Percentiles rank a stretch among this genome's conserved stretches.
Conservation (phyloP, 2,113 vertebrate species). For the Phrynosoma platyrhinos region DNA sequence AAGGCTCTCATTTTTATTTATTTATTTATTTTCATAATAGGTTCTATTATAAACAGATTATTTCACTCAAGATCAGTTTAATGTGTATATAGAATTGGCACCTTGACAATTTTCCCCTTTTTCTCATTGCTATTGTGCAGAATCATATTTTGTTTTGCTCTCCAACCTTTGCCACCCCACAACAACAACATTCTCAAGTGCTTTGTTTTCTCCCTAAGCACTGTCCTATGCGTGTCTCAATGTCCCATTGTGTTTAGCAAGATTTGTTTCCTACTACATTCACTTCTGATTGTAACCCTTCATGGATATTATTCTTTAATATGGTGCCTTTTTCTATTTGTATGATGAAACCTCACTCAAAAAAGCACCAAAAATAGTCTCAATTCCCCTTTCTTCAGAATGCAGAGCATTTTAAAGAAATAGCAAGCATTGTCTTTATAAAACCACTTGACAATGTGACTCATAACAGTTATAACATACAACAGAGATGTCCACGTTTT, state of each 20-base stretch:
- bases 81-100: constrained; percentile 22
- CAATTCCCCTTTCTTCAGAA: background rate
- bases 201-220: background rate
- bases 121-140: constrained; percentile 41
- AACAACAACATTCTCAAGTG: background rate
- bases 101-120: constrained; percentile 39
- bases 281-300: constrained; percentile 37
- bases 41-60: constrained; percentile 42
- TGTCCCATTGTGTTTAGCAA: background rate
- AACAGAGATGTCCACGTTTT: constrained; percentile 35
- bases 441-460: constrained; percentile 33
- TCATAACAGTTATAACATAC: constrained; percentile 30
- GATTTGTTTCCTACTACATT: constrained; percentile 23
- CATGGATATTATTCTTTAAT: constrained; percentile 37
- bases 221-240: background rate
- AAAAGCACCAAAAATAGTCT: background rate
- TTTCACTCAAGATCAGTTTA: constrained; percentile 34
- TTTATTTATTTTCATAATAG: constrained; percentile 4
- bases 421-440: constrained; percentile 5
- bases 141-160: background rate
- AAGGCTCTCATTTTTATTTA: constrained; percentile 37
- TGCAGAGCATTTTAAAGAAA: constrained; percentile 6
- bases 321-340: constrained; percentile 30
- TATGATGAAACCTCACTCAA: background rate
- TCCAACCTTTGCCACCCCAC: background rate